phyloP scores from a whole-genome alignment of 2,113 vertebrate species.

The Upupa epops region DNA sequence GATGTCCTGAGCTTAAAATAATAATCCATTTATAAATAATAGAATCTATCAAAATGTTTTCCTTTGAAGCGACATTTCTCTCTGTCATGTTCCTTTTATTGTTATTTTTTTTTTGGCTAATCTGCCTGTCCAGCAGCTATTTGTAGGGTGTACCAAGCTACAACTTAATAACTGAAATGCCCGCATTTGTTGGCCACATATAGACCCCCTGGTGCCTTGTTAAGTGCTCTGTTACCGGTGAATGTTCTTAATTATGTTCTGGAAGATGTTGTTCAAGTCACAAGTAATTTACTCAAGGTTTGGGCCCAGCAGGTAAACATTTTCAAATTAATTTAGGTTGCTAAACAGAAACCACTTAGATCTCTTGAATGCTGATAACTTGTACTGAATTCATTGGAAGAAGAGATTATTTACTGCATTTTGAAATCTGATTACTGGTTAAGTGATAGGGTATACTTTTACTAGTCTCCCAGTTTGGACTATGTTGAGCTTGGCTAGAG shows the following conservation, averaged over 20 bases:
- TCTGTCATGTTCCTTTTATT: neutral
- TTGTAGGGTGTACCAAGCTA: neutral
- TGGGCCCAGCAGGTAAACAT: constrained; percentile 53
- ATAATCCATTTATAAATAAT: neutral
- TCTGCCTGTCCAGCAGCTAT: neutral
- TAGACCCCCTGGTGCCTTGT: constrained; percentile 31
- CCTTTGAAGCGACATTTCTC: neutral
- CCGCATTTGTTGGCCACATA: neutral
- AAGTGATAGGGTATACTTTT: neutral
- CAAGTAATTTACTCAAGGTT: constrained; percentile 45
- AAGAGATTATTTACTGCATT: neutral
- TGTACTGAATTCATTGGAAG: neutral
- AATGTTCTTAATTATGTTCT: constrained; percentile 34
- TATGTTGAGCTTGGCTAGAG: neutral
- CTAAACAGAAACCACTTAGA: constrained; percentile 1
- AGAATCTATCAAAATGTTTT: neutral
- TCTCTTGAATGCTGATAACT: constrained; percentile 7
- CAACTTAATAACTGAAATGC: constrained; percentile 13
- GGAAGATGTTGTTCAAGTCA: constrained; percentile 33
- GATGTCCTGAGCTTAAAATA: neutral
- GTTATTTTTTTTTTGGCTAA: neutral
- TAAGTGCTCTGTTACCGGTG: constrained; percentile 32
- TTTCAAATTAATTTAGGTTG: constrained; percentile 50
- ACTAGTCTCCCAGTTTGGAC: neutral
- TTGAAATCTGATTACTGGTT: neutral